These are phyloP conservation scores for Mythimna pallens DNA, from an alignment of 2,888 invertebrate species.

Conservation along the genomic window DNA sequence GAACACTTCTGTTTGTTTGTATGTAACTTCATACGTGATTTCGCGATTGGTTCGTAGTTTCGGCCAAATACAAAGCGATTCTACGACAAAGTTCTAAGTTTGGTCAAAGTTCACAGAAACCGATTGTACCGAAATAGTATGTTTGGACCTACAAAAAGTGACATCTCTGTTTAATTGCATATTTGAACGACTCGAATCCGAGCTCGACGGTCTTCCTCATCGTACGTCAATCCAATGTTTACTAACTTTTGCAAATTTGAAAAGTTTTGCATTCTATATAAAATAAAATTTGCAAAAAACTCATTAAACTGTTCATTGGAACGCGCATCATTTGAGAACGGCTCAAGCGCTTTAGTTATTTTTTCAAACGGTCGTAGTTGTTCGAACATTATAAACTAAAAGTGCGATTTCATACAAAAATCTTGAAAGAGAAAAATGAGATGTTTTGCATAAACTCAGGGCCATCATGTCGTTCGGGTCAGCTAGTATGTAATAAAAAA, in stretches of 20 bases:
- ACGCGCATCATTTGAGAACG: neutral
- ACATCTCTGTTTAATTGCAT: slow-evolving; percentile 14
- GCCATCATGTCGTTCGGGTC: neutral
- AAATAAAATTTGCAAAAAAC: neutral
- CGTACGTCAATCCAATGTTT: neutral
- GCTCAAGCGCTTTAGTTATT: neutral
- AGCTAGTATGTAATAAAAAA: slow-evolving; percentile 6
- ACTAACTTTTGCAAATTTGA: neutral
- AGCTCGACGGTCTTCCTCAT: neutral
- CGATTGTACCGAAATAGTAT: slow-evolving; percentile 14
- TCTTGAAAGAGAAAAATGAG: too few species aligned
- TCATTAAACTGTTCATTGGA: neutral
- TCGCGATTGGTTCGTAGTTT: neutral
- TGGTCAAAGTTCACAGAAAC: slow-evolving; percentile 20
- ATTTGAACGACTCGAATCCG: neutral
- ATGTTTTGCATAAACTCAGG: neutral
- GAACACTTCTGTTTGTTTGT: neutral
- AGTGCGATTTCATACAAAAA: neutral
- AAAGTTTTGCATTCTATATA: neutral
- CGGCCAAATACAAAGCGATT: neutral
- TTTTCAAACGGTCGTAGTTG: neutral
- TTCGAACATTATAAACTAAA: neutral
- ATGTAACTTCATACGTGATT: neutral
- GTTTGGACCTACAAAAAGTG: slow-evolving; percentile 9
- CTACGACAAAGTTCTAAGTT: neutral